Conservation (phyloP, 2,797 vertebrate species). For the Hoplostethus mediterraneus region DNA sequence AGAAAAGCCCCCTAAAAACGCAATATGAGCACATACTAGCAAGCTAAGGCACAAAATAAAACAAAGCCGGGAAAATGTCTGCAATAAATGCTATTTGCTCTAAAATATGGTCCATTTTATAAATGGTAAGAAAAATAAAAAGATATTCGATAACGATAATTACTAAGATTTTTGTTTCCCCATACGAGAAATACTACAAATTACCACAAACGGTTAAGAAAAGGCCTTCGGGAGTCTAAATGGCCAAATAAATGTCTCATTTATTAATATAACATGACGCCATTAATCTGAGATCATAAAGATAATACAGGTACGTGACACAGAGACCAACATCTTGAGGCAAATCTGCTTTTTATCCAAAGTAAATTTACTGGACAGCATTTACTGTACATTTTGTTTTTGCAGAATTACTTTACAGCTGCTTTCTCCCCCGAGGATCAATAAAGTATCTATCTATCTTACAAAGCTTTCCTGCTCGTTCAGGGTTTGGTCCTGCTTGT, state of each 20-base stretch:
- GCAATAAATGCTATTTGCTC: not conserved
- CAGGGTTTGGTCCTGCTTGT: constrained; percentile 1
- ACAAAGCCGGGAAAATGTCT: not conserved
- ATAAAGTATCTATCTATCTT: too few relatives aligned
- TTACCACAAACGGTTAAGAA: constrained; percentile 4
- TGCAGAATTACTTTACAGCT: constrained; percentile 3
- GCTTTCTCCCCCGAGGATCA: not conserved
- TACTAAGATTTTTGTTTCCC: constrained; percentile 2
- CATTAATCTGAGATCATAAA: constrained; percentile 3
- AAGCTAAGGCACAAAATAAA: constrained; percentile 3
- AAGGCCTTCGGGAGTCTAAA: not conserved
- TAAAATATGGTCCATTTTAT: not conserved
- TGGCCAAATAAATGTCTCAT: constrained; percentile 10
- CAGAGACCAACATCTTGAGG: constrained; percentile 2
- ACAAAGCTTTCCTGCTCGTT: constrained; percentile 1
- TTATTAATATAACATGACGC: not conserved
- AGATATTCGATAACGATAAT: not conserved
- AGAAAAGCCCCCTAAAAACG: not conserved
- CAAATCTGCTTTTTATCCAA: not conserved
- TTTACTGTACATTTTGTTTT: not conserved
- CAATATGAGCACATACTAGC: constrained; percentile 14
- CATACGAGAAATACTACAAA: not conserved
- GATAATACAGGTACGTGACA: constrained; percentile 7
- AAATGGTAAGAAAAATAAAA: not conserved
- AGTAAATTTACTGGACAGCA: not conserved